phyloP scores from a whole-genome alignment of 2,113 vertebrate species.

The Pseudorasbora parva region DNA sequence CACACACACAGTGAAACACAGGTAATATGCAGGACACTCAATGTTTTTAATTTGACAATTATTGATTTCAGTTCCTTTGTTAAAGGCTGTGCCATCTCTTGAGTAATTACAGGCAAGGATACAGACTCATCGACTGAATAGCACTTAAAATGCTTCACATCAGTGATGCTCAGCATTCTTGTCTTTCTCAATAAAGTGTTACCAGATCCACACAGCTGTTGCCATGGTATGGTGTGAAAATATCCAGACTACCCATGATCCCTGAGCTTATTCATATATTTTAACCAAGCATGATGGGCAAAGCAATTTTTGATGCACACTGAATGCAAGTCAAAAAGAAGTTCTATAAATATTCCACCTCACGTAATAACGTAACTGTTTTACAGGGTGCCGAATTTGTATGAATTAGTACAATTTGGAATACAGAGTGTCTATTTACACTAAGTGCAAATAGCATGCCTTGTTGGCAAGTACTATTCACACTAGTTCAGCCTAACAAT shows the following conservation, averaged over 20 bases:
- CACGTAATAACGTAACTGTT: too few species aligned
- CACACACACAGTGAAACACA: constrained; percentile 40
- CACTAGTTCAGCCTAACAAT: too few species aligned
- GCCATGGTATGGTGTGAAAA: constrained; percentile 41
- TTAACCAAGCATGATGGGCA: background rate
- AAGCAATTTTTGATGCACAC: background rate
- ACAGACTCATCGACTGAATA: constrained; percentile 68
- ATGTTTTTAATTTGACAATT: constrained; percentile 71
- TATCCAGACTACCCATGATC: constrained; percentile 53
- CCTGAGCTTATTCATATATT: constrained; percentile 56
- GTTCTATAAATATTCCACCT: too few species aligned
- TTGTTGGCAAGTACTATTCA: too few species aligned
- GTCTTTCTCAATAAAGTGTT: constrained; percentile 67
- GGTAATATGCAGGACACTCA: constrained; percentile 70
- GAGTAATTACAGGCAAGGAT: constrained; percentile 73
- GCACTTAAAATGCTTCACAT: constrained; percentile 53
- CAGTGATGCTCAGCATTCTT: constrained; percentile 53
- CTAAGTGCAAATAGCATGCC: too few species aligned
- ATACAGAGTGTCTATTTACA: too few species aligned
- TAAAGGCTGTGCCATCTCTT: constrained; percentile 68
- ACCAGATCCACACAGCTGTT: constrained; percentile 53
- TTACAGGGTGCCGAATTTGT: too few species aligned
- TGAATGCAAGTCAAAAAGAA: background rate
- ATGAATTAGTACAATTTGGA: too few species aligned
- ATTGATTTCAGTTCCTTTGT: constrained; percentile 68